These are phyloP conservation scores for Drosophila trapezifrons DNA, from an alignment of 1,140 invertebrate genomes.

Conservation along the genomic window DNA sequence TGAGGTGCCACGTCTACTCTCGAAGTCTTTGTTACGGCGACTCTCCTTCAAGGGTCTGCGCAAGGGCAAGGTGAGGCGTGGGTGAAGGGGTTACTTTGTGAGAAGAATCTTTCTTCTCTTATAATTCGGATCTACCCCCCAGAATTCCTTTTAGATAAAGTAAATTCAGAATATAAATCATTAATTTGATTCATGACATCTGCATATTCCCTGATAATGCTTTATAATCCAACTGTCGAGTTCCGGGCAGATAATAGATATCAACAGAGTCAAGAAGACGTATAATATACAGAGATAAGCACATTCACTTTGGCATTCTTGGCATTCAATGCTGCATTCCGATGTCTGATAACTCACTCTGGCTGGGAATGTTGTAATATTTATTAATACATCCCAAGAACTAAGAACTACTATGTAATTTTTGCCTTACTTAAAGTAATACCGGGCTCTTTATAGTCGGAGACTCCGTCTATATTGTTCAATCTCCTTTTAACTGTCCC, in stretches of 20 bases:
- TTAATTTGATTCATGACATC: background rate
- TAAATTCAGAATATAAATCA: background rate
- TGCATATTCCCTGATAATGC: constrained; percentile 1
- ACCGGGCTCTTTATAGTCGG: constrained; percentile 15
- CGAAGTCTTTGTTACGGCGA: constrained; percentile 92
- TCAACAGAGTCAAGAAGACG: background rate
- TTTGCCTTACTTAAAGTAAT: too few species aligned
- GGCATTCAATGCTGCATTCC: constrained; percentile 12
- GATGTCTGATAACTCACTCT: background rate
- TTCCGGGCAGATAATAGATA: constrained; percentile 17
- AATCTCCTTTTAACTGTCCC: constrained; percentile 59
- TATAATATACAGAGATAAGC: constrained; percentile 16
- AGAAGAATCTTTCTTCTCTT: background rate
- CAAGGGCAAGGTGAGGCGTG: constrained; percentile 81
- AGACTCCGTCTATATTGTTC: constrained; percentile 23
- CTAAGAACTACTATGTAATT: too few species aligned
- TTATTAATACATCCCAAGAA: too few species aligned
- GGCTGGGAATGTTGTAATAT: too few species aligned
- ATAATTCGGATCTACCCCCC: too few species aligned
- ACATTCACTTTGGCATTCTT: constrained; percentile 21
- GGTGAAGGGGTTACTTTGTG: background rate
- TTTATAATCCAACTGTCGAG: constrained; percentile 8
- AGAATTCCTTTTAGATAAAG: background rate
- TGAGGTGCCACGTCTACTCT: constrained; percentile 90
- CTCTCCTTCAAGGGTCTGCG: constrained; percentile 95